phyloP scores from a whole-genome alignment of 2,888 invertebrate genomes.

The Allacma fusca region DNA sequence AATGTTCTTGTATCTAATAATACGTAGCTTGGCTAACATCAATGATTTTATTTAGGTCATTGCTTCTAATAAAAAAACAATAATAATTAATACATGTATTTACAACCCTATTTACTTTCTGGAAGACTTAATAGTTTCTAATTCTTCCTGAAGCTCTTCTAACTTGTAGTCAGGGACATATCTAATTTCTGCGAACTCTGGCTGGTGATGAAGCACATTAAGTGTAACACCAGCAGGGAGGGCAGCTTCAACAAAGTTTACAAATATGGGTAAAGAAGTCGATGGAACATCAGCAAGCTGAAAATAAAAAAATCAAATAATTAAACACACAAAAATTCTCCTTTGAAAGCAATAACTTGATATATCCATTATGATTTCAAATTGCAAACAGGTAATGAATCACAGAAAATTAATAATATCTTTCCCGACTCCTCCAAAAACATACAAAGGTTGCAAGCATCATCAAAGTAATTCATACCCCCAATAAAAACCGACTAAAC shows the following conservation, averaged over 20 bases:
- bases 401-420: no score
- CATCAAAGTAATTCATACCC: no score
- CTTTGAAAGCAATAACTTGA: background rate
- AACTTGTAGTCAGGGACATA: constrained; percentile 88
- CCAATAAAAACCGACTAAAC: no score
- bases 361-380: background rate
- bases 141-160: constrained; percentile 75
- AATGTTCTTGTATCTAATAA: no score
- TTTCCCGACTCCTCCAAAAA: no score
- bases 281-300: constrained; percentile 72
- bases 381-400: no score
- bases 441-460: no score
- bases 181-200: constrained; percentile 75
- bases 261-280: constrained; percentile 73
- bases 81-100: no score
- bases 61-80: no score
- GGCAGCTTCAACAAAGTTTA: constrained; percentile 77
- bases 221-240: constrained; percentile 82
- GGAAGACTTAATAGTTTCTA: constrained; percentile 69
- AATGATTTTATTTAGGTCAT: no score
- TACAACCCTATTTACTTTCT: no score
- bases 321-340: constrained; percentile 1
- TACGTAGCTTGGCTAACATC: no score
- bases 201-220: constrained; percentile 73
- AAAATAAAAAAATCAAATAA: constrained; percentile 24